phyloP scores from a whole-genome alignment of 1,140 invertebrate genomes.

The Drosophila elegans region DNA sequence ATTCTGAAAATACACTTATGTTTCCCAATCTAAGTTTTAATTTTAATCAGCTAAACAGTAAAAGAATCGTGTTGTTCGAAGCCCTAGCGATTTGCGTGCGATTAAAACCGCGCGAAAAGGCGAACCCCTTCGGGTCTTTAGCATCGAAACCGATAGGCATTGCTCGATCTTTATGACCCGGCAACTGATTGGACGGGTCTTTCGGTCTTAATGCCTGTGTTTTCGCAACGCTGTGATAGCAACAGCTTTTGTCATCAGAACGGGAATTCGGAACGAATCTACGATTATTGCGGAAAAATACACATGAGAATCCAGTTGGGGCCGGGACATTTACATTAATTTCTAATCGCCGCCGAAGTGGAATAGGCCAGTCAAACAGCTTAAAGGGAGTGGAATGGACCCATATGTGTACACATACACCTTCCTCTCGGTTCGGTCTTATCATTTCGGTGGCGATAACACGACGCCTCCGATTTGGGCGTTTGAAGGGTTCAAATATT shows the following conservation, averaged over 20 bases:
- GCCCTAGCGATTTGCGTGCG: constrained; percentile 2
- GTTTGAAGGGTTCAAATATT: constrained; percentile 40
- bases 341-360: constrained; percentile 31
- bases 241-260: constrained; percentile 11
- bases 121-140: constrained; percentile 15
- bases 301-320: constrained; percentile 15
- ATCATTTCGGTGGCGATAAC: constrained; percentile 50
- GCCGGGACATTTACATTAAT: constrained; percentile 36
- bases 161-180: constrained; percentile 59
- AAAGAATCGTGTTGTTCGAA: not conserved
- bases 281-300: constrained; percentile 38
- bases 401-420: constrained; percentile 9
- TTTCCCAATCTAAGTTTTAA: too few species aligned
- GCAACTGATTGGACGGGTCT: constrained; percentile 36
- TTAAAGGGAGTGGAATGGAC: constrained; percentile 12
- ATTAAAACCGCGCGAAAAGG: constrained; percentile 14
- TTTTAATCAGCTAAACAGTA: too few species aligned
- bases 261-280: constrained; percentile 7
- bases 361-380: constrained; percentile 31
- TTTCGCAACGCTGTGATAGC: constrained; percentile 40
- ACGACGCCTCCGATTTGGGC: constrained; percentile 7
- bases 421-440: constrained; percentile 40
- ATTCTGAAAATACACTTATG: too few species aligned
- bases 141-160: constrained; percentile 40
- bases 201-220: constrained; percentile 35